Conservation (phyloP, 2,888 invertebrate genomes). For the Spialia ferax region DNA sequence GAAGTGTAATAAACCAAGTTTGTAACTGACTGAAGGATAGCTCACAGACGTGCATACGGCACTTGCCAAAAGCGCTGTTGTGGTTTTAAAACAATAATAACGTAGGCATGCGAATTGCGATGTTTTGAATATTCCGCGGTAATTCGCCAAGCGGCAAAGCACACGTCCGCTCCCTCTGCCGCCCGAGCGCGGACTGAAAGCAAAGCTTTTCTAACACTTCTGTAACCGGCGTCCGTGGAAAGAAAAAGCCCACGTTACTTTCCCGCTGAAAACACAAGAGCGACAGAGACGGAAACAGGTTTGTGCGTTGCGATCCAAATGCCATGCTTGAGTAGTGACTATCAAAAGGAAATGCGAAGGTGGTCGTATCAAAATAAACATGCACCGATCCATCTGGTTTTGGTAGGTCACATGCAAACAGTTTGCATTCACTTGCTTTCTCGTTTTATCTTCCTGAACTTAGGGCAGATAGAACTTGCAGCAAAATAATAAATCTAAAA, state of each 20-base stretch:
- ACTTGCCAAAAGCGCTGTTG: slow-evolving; percentile 25
- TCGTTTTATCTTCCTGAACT: slow-evolving; percentile 26
- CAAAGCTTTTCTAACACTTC: slow-evolving; percentile 63
- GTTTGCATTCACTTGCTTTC: slow-evolving; percentile 43
- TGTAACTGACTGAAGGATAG: slow-evolving; percentile 8
- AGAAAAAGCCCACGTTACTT: slow-evolving; percentile 63
- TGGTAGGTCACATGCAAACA: slow-evolving; percentile 49
- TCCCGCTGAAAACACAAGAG: slow-evolving; percentile 54
- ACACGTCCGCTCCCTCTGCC: slow-evolving; percentile 70
- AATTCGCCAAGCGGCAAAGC: slow-evolving; percentile 39
- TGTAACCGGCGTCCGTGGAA: slow-evolving; percentile 54
- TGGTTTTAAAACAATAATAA: slow-evolving; percentile 29
- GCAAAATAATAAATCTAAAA: no score
- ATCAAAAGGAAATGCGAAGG: slow-evolving; percentile 73
- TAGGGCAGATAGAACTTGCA: no score
- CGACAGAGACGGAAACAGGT: slow-evolving; percentile 58
- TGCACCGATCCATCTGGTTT: slow-evolving; percentile 63
- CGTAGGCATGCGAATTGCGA: slow-evolving; percentile 47
- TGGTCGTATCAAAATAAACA: slow-evolving; percentile 80
- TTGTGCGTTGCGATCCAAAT: slow-evolving; percentile 48
- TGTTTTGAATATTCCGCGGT: slow-evolving; percentile 50
- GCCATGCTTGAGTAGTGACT: slow-evolving; percentile 58
- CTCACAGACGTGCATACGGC: slow-evolving; percentile 24
- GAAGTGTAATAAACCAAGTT: slow-evolving; percentile 20
- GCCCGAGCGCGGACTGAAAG: slow-evolving; percentile 80